Evolutionary conservation across 2,797 vertebrate genomes (phyloP).

Genomic region (Aldrovandia affinis): DNA sequence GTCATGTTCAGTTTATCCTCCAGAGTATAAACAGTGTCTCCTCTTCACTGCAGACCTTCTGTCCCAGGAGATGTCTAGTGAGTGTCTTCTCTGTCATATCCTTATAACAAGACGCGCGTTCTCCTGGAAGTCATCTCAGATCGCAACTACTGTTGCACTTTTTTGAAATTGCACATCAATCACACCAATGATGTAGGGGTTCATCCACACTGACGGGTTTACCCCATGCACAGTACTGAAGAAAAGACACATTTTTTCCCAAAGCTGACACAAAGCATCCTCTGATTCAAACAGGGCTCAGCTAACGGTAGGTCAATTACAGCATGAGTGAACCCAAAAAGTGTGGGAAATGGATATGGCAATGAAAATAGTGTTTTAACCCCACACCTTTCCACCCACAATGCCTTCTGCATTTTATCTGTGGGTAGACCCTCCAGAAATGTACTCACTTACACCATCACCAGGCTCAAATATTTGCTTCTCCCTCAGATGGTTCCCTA

Average conservation of each 20-base stretch:
- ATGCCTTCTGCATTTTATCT: background rate
- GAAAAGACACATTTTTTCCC: background rate
- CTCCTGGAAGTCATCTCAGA: background rate
- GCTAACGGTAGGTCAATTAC: background rate
- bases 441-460: background rate
- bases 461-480: background rate
- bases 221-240: background rate
- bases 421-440: background rate
- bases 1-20: background rate
- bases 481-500: background rate
- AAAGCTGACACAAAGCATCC: background rate
- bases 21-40: background rate
- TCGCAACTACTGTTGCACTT: background rate
- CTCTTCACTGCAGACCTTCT: background rate
- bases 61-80: too few relatives aligned
- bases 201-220: background rate
- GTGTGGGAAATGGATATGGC: background rate
- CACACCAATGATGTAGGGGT: background rate
- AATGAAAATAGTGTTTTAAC: background rate
- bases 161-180: background rate
- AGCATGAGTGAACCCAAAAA: background rate
- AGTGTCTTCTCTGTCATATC: background rate
- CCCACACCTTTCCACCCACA: background rate
- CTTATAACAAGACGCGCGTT: too few relatives aligned
- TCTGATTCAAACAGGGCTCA: background rate